Evolutionary conservation across 2,113 vertebrate species (phyloP), one percentile per base, ranked within the genome.

Genomic region (Daubentonia madagascariensis): DNA sequence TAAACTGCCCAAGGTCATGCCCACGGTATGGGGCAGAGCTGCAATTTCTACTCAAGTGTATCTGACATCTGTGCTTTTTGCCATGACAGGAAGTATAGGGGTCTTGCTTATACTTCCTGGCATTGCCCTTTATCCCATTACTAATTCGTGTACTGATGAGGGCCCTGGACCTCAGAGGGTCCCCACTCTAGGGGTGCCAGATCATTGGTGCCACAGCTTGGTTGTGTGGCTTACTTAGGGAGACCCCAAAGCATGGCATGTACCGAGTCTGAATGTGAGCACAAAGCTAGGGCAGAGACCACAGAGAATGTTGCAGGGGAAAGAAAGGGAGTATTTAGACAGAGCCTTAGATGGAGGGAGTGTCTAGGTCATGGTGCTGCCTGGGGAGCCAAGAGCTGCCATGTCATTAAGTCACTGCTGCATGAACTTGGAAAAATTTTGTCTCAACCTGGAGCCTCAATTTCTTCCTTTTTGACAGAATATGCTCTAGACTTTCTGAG

Each of bases 11-110:
- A 50, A 78, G 57, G 10, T 83, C n/a, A 30, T 9, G 73, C 1
- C 18, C 23, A 0, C 0, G 6, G 13, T 16, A 0, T 28, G 28
- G 28, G 7, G 1, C 25, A 61, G 63, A 48, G 30, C 50, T 16
- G 11, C 3, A 16, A 0, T 30, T 32, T 72, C 20, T 54, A 2
- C 37, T 65, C 22, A 40, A 11, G 10, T 23, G n/a, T 13, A 32
- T 67, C 85, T 54, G 32, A 89, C 32, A 23, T 14, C 68, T 67
- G 35, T 61, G 22, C 14, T 32, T 72, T 85, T 32, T 1, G 35
- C 37, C 50, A 59, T 89, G n/a, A 50, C 28, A 2, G 48, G 79
- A 73, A 20, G 25, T 6, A 1, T 6, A 6, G 43, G 14, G 68
- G 16, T 52, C 37, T 70, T 78, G 18, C 48, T 18, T 5, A 6